Evolutionary conservation across 2,797 vertebrate genomes (phyloP).

Genomic region (Pangasius krempfi): DNA sequence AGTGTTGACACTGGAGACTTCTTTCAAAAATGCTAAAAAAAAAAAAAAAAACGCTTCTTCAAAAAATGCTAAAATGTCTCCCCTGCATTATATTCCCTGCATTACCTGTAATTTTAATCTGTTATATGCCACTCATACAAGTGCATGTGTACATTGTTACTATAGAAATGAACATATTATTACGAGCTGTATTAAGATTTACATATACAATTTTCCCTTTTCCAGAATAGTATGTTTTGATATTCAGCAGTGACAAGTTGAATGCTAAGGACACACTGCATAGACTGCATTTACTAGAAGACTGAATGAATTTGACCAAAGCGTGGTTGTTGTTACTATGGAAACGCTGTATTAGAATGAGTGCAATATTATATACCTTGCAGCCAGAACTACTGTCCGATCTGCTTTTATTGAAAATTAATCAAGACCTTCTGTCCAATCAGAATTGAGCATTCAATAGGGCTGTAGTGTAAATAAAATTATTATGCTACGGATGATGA

Average conservation of each 20-base stretch:
- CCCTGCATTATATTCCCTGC: not conserved
- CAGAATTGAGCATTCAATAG: not conserved
- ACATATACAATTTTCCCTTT: not conserved
- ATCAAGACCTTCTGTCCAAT: not conserved
- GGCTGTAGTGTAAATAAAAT: not conserved
- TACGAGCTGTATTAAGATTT: not conserved
- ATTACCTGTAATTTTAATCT: not conserved
- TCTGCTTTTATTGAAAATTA: not conserved
- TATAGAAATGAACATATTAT: not conserved
- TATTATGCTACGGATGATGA: not conserved
- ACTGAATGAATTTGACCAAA: not conserved
- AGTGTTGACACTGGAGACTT: not conserved
- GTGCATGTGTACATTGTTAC: not conserved
- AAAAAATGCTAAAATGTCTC: conserved; percentile 2
- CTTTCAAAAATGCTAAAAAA: not conserved
- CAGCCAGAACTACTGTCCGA: not conserved
- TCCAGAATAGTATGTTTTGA: not conserved
- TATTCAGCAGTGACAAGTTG: not conserved
- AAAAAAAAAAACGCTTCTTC: no score
- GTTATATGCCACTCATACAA: not conserved
- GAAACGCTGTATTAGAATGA: not conserved
- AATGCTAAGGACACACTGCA: not conserved
- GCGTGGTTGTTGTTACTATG: not conserved
- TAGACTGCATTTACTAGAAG: not conserved
- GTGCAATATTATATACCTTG: not conserved